Base-by-base conservation (phyloP, 2,797 vertebrate genomes). In the Pseudochirops cupreus region DNA sequence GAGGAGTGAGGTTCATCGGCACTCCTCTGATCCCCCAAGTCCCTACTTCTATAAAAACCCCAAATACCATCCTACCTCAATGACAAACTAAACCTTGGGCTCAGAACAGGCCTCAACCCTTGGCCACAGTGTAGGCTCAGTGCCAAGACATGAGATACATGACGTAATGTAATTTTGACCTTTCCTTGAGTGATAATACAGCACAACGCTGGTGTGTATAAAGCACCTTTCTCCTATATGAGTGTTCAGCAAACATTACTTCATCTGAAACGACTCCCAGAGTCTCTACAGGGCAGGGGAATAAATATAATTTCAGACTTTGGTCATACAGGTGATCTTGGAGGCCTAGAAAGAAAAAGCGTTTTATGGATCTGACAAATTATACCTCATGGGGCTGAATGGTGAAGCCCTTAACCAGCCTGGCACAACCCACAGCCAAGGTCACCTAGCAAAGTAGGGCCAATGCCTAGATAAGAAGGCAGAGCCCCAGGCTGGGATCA, bases 281-380 rank as follows among this genome's bases (percentile, higher is more conserved):
- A 96, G 90, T 91, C 24, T 92, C 26, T 31, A 53, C 13, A 29
- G n/a, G 67, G 62, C 93, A 96, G 56, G 74, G 94, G 21, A 21
- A 56, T 54, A 46, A 91, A 91, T 56, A 54, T 24, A 95, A 74
- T 55, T 91, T 67, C 56, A 96, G 94, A 95, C 96, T 97, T 96
- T 93, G 94, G 46, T 92, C 95, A 94, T 1, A 0, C 91, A 56
- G 90, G 39, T 97, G 96, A 97, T 56, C 91, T 97, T 97, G 97
- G 11, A n/a, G 89, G 31, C 56, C 93, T 91, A 96, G 90, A 93
- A 57, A 96, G 92, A 53, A 91, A 91, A 92, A 56, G 91, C 0
- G 26, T 94, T 98, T 97, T 97, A 97, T 96, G 95, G 96, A 94
- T 39, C 58, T 91, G 96, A 94, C 97, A 96, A 97, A 97, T 90